Conservation (phyloP, 1,140 invertebrate species). For the Olivierus martensii region DNA sequence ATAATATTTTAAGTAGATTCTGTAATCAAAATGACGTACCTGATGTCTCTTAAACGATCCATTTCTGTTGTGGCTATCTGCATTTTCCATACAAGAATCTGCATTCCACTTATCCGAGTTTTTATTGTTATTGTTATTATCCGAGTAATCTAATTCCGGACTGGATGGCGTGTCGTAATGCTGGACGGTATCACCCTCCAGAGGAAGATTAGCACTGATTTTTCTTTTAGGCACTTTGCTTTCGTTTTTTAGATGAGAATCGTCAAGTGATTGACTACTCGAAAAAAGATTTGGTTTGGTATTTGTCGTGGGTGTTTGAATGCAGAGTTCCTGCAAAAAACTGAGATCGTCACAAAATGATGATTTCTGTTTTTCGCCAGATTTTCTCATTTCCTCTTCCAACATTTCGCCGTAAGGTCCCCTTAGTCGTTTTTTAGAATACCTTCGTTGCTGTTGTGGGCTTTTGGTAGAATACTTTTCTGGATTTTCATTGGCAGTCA, state of each 20-base stretch:
- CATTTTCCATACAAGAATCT: no score
- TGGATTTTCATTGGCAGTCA: background rate
- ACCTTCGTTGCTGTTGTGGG: constrained; percentile 34
- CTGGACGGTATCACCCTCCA: background rate
- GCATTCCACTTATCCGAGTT: no score
- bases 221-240: constrained; percentile 31
- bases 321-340: constrained; percentile 33
- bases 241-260: constrained; percentile 28
- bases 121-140: no score
- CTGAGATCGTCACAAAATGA: constrained; percentile 36
- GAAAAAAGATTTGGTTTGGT: constrained; percentile 7
- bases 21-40: no score
- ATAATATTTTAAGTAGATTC: no score
- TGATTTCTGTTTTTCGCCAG: constrained; percentile 37
- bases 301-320: background rate
- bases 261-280: constrained; percentile 32
- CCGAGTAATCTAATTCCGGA: no score
- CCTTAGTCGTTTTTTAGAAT: constrained; percentile 49
- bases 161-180: no score
- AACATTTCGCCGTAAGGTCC: constrained; percentile 71
- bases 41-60: no score
- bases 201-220: constrained; percentile 36
- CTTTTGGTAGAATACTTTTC: constrained; percentile 10
- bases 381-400: constrained; percentile 63
- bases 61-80: no score